These are phyloP conservation scores for Takifugu bimaculatus DNA, from an alignment of 2,113 vertebrate genomes.

Conservation along the genomic window DNA sequence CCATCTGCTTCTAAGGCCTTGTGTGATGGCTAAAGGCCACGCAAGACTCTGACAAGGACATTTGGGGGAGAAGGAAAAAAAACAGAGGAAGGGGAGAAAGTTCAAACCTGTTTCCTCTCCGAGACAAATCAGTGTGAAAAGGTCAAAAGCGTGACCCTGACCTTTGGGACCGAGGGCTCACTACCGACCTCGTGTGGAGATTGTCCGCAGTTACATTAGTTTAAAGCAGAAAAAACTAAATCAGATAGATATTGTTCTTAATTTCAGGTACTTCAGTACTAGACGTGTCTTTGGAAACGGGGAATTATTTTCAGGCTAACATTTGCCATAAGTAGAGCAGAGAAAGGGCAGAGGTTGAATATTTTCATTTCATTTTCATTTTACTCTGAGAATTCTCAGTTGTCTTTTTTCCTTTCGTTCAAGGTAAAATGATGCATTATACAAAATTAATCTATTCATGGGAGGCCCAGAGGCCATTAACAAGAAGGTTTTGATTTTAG, in stretches of 20 bases:
- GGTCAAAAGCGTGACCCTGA: constrained; percentile 30
- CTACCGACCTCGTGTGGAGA: constrained; percentile 58
- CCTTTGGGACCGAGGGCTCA: constrained; percentile 2
- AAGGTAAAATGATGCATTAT: no score
- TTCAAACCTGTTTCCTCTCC: background rate
- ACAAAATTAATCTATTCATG: no score
- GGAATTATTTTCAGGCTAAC: no score
- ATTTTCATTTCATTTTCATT: no score
- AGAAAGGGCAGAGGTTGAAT: background rate
- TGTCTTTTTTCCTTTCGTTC: no score
- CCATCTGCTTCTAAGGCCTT: constrained; percentile 23
- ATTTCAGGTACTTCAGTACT: no score
- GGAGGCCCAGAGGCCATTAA: no score
- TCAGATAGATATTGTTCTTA: no score
- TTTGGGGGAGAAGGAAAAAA: background rate
- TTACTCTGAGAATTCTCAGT: no score
- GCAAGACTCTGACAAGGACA: constrained; percentile 24
- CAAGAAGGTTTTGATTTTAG: no score
- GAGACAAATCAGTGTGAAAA: constrained; percentile 2
- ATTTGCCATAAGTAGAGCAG: background rate
- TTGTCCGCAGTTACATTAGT: background rate
- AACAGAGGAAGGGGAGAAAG: background rate
- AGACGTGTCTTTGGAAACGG: no score
- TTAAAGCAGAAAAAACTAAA: background rate
- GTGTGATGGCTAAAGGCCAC: constrained; percentile 35